phyloP scores from a whole-genome alignment of 2,113 vertebrate genomes.

The Microtus montanus region DNA sequence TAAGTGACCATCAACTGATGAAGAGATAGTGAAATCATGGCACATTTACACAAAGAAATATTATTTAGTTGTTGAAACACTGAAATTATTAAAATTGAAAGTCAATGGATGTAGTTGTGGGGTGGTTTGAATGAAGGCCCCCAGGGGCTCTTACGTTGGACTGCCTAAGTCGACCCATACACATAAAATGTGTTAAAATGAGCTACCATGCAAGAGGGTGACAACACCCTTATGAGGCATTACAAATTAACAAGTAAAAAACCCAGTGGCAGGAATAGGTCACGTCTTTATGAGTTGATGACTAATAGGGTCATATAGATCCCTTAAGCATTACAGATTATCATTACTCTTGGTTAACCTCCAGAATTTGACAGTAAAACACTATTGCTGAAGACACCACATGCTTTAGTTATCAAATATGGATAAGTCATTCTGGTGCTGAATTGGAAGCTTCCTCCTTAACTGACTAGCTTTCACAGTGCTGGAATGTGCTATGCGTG shows the following conservation, averaged over 20 bases:
- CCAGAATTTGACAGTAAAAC: background rate
- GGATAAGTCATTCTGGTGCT: background rate
- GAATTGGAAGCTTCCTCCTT: background rate
- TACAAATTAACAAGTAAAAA: background rate
- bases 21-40: background rate
- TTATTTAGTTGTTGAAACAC: background rate
- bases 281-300: background rate
- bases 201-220: background rate
- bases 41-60: background rate
- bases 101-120: background rate
- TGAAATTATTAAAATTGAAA: background rate
- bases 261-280: background rate
- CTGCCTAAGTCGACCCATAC: background rate
- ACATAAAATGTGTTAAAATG: background rate
- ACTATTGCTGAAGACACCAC: background rate
- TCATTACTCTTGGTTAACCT: background rate
- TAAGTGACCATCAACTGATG: background rate
- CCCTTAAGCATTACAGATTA: background rate
- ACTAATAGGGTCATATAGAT: background rate
- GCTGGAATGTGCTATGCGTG: background rate
- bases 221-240: background rate
- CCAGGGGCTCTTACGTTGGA: background rate
- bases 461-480: background rate
- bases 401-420: background rate
- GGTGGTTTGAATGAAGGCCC: background rate